Base-by-base conservation (phyloP, 2,888 invertebrate species). In the Arge pagana region DNA sequence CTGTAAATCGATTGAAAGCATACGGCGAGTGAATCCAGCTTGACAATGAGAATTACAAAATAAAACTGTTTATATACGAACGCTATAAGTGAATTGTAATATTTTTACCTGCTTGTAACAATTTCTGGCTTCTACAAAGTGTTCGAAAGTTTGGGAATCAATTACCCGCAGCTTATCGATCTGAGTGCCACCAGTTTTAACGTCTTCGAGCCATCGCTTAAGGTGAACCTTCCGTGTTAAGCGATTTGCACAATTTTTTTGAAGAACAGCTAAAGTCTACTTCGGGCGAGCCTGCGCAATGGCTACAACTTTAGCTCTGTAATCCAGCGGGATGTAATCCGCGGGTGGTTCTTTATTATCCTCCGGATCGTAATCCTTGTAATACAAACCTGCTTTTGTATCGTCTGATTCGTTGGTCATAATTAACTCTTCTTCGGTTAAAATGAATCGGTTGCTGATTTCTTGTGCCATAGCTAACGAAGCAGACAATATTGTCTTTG, bases 201-300 rank as follows among this genome's bases (percentile, higher is more conserved):
- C 33, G 23, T 55, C 43, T 24, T 23, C 21, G 19, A 13, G 33
- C 52, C 55, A 55, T 16, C 18, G 30, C 35, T 33, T 13, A 1
- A 55, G 26, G 10, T 42, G 11, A 2, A 35, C 23, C 33, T 43
- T 55, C 19, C 24, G 26, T 16, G 48, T 55, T 8, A 55, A 49
- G 4, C 31, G 33, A 16, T 6, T 10, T 21, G 48, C 40, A 3
- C 37, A 41, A 24, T 19, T 48, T 10, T 10, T 31, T 7, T 39
- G 54, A 3, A 54, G 24, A 18, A 7, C 23, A 30, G 8, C 24
- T 19, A 54, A 41, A 51, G 33, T 45, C 45, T 42, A 49, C 18
- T 45, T 50, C 21, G 49, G 52, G 24, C 48, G 39, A 42, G 39
- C 35, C 11, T 55, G n/a, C 3, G 43, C 55, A 15, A 36, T 16